Evolutionary conservation across 2,113 vertebrate species (phyloP), one percentile per base, ranked within the genome.

Genomic region (Cyanoderma ruficeps): DNA sequence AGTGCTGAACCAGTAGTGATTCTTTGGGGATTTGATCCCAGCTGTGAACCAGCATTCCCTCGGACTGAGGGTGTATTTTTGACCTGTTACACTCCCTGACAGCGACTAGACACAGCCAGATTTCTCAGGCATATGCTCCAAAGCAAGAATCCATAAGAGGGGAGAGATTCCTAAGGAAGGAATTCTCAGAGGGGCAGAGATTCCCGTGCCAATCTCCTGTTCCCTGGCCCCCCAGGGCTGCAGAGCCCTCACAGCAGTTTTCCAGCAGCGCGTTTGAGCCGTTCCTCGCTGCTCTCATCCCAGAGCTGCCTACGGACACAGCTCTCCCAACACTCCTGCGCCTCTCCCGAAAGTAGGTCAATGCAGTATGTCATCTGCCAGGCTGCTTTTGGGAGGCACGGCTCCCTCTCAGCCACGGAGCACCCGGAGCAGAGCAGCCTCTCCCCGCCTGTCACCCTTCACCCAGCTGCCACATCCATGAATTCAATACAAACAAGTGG

Each of bases 301-400:
- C 50, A 2, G 79, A 41, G 60, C 77, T 52, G 12, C 60, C 91
- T 7, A 60, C 2, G 5, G 93, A 78, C 87, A 86, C 41, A 7
- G 46, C 24, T 75, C 18, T 82, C 46, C 49, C 71, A 44, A 5
- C 57, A 37, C 65, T 91, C 16, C 23, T n/a, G 76, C 2, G 20
- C 61, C 84, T 89, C 86, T 93, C 83, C 85, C 1, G 0, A 81
- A 97, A 97, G 90, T 96, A 95, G 96, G 96, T 96, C 96, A 97
- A 65, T 74, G 78, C 87, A 88, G 88, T 1, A 16, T 57, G 87
- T 85, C 92, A 87, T 81, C 79, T 81, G 90, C 90, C 76, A 82
- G 71, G 80, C 69, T 76, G 77, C 4, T 95, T 91, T 93, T 47
- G 93, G 90, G 94, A 94, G 67, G 83, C 42, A 39, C 6, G 1